These are phyloP conservation scores for Scaptodrosophila lebanonensis DNA, from an alignment of 1,140 invertebrate genomes.

Conservation along the genomic window DNA sequence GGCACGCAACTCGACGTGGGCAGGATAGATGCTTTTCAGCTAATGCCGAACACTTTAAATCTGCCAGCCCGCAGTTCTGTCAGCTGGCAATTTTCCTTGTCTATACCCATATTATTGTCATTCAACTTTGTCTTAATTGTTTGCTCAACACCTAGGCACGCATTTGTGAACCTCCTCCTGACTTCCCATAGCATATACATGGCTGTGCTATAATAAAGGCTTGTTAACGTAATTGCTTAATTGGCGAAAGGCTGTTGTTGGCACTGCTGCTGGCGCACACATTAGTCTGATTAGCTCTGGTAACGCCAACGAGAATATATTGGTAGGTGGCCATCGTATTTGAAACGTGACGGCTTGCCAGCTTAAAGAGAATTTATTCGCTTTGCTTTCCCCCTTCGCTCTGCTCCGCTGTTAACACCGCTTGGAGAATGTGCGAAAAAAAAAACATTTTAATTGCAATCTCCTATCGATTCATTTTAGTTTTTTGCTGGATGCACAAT, in stretches of 20 bases:
- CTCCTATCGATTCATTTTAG: conserved; percentile 34
- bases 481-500: no score
- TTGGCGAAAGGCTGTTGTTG: conserved; percentile 39
- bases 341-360: conserved; percentile 20
- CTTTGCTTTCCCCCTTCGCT: no score
- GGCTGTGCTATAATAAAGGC: conserved; percentile 57
- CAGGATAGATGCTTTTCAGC: conserved; percentile 37
- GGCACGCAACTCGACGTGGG: no score
- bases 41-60: conserved; percentile 61
- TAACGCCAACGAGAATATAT: conserved; percentile 31
- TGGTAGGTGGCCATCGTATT: conserved; percentile 47
- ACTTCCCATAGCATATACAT: conserved; percentile 2
- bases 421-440: conserved; percentile 37
- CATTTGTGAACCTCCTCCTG: conserved; percentile 28
- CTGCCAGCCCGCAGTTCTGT: conserved; percentile 4
- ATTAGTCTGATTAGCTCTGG: conserved; percentile 51
- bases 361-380: no score
- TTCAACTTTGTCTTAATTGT: conserved; percentile 55
- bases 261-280: conserved; percentile 31
- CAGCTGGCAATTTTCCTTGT: conserved; percentile 4
- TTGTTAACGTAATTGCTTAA: conserved; percentile 74
- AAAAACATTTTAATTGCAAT: conserved; percentile 50
- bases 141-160: conserved; percentile 59
- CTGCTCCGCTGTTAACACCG: conserved; percentile 23
- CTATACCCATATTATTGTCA: conserved; percentile 15